Evolutionary conservation across 2,113 vertebrate genomes (phyloP).

Genomic region (Oryzias melastigma): DNA sequence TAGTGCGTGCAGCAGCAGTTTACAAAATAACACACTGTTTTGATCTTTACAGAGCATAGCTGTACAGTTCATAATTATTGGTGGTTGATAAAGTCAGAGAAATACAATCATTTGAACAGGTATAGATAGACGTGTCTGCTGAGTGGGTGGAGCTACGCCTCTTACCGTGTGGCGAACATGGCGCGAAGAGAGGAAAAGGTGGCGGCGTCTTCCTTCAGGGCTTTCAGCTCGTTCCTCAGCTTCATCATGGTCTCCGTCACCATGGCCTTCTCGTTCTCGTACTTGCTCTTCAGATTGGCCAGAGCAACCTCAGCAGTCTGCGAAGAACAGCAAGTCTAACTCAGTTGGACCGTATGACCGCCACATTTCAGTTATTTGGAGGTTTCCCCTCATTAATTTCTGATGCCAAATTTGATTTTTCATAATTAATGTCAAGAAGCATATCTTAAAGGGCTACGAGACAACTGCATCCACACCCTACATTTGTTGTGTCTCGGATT

Average conservation of each 20-base stretch:
- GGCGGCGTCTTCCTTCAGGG: constrained; percentile 95
- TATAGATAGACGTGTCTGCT: not conserved
- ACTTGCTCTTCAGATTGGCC: constrained; percentile 98
- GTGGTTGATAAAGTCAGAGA: not conserved
- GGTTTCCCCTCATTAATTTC: too few relatives aligned
- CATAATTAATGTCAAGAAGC: constrained; percentile 5
- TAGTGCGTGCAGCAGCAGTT: constrained; percentile 5
- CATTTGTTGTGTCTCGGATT: constrained; percentile 8
- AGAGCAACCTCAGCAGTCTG: constrained; percentile 97
- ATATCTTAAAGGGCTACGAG: constrained; percentile 33
- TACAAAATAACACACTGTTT: constrained; percentile 6
- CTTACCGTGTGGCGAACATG: constrained; percentile 98
- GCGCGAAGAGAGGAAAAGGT: constrained; percentile 97
- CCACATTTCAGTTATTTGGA: constrained; percentile 7
- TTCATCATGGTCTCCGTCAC: constrained; percentile 99
- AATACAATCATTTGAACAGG: not conserved
- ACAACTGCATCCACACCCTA: constrained; percentile 50
- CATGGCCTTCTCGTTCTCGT: constrained; percentile 97
- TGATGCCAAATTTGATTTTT: too few relatives aligned
- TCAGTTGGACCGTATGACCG: constrained; percentile 5
- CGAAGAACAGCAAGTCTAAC: constrained; percentile 14
- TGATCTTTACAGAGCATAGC: not conserved
- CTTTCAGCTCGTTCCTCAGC: constrained; percentile 95
- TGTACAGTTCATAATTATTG: not conserved
- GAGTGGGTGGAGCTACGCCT: not conserved